These are phyloP conservation scores for Synaphobranchus kaupii DNA, from an alignment of 2,797 vertebrate genomes.

Conservation along the genomic window DNA sequence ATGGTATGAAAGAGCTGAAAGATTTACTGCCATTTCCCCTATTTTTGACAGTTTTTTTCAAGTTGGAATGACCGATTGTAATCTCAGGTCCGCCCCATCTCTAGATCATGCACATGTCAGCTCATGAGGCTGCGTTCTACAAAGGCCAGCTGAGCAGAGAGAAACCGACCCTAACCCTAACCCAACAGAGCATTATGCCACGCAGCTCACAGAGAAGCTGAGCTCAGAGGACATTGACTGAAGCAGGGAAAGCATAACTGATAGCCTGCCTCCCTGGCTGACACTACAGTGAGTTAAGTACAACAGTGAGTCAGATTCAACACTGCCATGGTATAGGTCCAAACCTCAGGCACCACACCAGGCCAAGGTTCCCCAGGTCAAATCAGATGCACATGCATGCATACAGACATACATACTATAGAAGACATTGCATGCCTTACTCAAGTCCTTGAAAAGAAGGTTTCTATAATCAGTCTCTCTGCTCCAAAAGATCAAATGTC, in stretches of 20 bases:
- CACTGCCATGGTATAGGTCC: neutral
- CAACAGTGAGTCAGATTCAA: neutral
- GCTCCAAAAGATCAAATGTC: neutral
- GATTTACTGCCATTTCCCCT: too few species aligned
- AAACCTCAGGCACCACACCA: neutral
- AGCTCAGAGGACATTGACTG: neutral
- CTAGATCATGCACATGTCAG: too few species aligned
- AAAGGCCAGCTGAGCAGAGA: neutral
- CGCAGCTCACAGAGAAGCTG: neutral
- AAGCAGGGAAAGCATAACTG: neutral
- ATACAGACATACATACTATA: neutral
- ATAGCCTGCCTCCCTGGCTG: too few species aligned
- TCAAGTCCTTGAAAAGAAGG: neutral
- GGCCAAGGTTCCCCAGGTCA: neutral
- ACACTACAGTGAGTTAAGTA: neutral
- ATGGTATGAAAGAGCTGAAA: too few species aligned
- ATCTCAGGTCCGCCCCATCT: too few species aligned
- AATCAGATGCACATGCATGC: neutral
- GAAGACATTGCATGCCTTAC: neutral
- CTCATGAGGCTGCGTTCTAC: neutral
- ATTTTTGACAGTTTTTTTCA: too few species aligned
- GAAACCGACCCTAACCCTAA: too few species aligned
- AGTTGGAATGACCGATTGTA: too few species aligned
- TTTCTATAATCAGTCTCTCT: neutral
- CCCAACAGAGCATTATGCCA: too few species aligned